phyloP scores from a whole-genome alignment of 2,113 vertebrate species.

The Esox niger region DNA sequence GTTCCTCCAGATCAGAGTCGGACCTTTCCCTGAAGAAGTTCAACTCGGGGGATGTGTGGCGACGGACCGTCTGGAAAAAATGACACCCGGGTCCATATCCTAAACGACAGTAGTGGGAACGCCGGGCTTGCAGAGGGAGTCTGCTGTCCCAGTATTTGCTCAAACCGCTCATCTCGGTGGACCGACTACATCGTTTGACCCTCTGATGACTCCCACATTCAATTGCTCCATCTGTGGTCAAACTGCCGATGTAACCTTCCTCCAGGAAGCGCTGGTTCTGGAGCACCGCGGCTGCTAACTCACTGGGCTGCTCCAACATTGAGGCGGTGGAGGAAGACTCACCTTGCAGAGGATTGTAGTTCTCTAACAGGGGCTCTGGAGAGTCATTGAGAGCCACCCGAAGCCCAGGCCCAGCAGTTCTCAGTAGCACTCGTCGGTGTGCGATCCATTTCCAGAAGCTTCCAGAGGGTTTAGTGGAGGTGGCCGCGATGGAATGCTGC shows the following conservation, averaged over 20 bases:
- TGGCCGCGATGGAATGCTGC: background rate
- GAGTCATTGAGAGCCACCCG: background rate
- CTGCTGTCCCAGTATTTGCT: background rate
- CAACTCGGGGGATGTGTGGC: background rate
- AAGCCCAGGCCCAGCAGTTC: background rate
- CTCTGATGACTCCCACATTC: background rate
- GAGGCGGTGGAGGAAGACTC: background rate
- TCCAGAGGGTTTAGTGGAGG: background rate
- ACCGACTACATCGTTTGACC: background rate
- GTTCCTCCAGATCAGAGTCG: conserved; percentile 11
- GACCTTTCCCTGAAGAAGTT: background rate
- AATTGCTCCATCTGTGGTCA: too few species aligned
- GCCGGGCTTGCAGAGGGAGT: too few species aligned
- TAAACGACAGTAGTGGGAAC: too few species aligned
- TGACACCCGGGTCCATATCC: background rate
- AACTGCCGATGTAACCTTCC: too few species aligned
- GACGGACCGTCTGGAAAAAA: background rate
- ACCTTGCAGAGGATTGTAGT: background rate
- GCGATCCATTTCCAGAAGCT: conserved; percentile 4
- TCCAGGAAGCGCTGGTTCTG: too few species aligned
- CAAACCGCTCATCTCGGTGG: background rate
- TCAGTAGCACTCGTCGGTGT: background rate
- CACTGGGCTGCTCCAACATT: too few species aligned
- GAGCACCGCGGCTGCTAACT: too few species aligned
- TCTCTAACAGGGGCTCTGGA: background rate